These are phyloP conservation scores for Cheilosia vulpina DNA, from an alignment of 2,888 invertebrate genomes.

Conservation along the genomic window DNA sequence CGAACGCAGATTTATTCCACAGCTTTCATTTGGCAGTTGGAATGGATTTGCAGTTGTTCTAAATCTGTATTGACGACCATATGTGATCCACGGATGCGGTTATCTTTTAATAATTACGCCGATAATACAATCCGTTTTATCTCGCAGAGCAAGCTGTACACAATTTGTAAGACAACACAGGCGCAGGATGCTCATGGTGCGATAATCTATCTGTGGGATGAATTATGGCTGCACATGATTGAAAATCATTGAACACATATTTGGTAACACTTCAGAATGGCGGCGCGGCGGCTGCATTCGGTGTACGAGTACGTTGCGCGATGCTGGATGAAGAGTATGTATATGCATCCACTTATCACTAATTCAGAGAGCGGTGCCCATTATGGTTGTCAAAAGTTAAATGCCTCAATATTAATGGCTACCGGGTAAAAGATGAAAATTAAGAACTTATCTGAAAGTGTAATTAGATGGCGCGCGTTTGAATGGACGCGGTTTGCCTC, in stretches of 20 bases:
- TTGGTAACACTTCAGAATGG: slow-evolving; percentile 69
- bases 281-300: slow-evolving; percentile 21
- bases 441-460: slow-evolving; percentile 68
- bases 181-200: slow-evolving; percentile 27
- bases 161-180: slow-evolving; percentile 41
- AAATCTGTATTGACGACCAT: slow-evolving; percentile 3
- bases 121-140: slow-evolving; percentile 77
- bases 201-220: slow-evolving; percentile 62
- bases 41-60: slow-evolving; percentile 40
- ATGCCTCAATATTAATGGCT: slow-evolving; percentile 77
- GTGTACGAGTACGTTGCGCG: background rate
- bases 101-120: slow-evolving; percentile 49
- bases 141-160: slow-evolving; percentile 69
- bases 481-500: slow-evolving; percentile 28
- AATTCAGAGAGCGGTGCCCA: slow-evolving; percentile 70
- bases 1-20: slow-evolving; percentile 55
- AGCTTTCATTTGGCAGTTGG: slow-evolving; percentile 30
- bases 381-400: slow-evolving; percentile 78
- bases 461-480: slow-evolving; percentile 67
- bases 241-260: slow-evolving; percentile 72
- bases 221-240: slow-evolving; percentile 64
- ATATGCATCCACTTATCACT: slow-evolving; percentile 66
- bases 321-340: slow-evolving; percentile 13
- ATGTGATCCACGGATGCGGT: slow-evolving; percentile 20
- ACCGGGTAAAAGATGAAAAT: slow-evolving; percentile 66